Evolutionary conservation across 2,113 vertebrate genomes (phyloP).

Genomic region (Mobula birostris): DNA sequence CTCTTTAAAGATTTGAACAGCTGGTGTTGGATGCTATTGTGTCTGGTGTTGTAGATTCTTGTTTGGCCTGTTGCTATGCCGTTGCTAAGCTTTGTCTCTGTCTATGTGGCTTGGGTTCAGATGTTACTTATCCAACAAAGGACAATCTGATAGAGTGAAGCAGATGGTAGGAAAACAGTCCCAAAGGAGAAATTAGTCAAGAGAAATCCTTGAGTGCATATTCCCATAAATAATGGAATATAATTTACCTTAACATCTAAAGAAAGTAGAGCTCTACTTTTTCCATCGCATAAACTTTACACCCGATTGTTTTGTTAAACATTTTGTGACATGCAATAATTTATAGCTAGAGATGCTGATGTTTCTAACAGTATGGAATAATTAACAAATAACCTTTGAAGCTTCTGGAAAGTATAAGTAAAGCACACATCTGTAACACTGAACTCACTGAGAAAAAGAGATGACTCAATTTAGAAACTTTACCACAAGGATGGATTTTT

Average conservation of each 20-base stretch:
- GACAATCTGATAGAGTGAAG: background rate
- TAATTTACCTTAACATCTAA: background rate
- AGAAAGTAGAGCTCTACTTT: background rate
- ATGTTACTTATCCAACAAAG: background rate
- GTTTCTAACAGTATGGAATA: background rate
- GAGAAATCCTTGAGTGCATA: background rate
- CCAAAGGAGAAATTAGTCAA: background rate
- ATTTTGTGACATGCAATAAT: background rate
- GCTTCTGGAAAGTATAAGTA: background rate
- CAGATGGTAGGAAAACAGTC: slow-evolving; percentile 10
- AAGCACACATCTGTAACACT: background rate
- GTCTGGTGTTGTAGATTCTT: background rate
- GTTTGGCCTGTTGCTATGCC: slow-evolving; percentile 26
- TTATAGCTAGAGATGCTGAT: background rate
- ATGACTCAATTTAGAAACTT: too few species aligned
- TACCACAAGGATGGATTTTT: too few species aligned
- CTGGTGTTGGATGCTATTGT: slow-evolving; percentile 12
- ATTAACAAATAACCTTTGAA: background rate
- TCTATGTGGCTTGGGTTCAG: slow-evolving; percentile 23
- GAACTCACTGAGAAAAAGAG: too few species aligned
- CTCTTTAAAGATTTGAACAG: slow-evolving; percentile 13
- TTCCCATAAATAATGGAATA: slow-evolving; percentile 9
- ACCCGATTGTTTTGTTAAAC: background rate
- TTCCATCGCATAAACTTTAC: background rate
- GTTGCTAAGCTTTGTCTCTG: slow-evolving; percentile 27